Evolutionary conservation across 2,113 vertebrate species (phyloP).

Genomic region (Excalfactoria chinensis): DNA sequence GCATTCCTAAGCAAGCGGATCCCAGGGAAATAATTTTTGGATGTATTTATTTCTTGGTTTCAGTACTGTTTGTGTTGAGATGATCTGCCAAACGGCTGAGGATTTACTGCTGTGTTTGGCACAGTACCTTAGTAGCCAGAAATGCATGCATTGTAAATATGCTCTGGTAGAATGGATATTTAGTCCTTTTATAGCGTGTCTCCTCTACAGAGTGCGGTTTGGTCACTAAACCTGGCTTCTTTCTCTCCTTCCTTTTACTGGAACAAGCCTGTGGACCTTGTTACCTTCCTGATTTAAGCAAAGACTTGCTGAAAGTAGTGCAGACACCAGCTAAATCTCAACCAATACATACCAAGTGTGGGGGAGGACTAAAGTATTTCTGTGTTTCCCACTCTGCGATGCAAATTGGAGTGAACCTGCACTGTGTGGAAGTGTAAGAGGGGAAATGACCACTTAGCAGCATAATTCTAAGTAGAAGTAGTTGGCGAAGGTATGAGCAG

Average conservation of each 20-base stretch:
- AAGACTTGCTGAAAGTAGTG: not conserved
- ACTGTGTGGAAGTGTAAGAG: not conserved
- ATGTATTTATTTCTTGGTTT: not conserved
- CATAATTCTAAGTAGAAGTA: not conserved
- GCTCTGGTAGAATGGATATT: constrained; percentile 2
- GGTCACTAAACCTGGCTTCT: not conserved
- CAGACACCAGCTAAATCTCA: not conserved
- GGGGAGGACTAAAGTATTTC: not conserved
- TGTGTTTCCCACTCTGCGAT: not conserved
- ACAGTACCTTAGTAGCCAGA: constrained; percentile 1
- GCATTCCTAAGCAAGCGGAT: not conserved
- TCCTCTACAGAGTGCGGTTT: not conserved
- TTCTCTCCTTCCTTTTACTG: not conserved
- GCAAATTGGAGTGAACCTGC: not conserved
- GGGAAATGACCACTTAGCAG: not conserved
- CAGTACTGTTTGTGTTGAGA: constrained; percentile 14
- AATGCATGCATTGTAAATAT: not conserved
- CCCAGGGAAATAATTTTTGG: not conserved
- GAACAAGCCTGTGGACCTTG: not conserved
- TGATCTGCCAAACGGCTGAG: constrained; percentile 35
- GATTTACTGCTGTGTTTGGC: constrained; percentile 48
- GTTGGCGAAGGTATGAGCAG: not conserved
- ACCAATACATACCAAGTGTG: not conserved
- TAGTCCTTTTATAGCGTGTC: constrained; percentile 2
- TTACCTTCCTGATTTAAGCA: not conserved